These are phyloP conservation scores for Drosophila tristis DNA, from an alignment of 1,140 invertebrate genomes.

Conservation along the genomic window DNA sequence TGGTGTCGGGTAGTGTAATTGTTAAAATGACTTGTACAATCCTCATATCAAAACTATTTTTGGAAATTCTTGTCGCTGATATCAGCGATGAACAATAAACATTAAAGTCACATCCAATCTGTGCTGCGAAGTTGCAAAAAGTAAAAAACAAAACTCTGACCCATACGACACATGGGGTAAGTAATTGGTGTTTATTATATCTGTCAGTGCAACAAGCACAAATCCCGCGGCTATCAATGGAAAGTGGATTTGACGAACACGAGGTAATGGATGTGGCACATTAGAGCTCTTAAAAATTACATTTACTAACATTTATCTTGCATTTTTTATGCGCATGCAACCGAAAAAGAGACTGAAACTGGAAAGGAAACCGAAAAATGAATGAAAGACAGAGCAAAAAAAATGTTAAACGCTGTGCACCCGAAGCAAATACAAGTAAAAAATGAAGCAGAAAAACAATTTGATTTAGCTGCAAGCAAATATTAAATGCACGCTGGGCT, in stretches of 20 bases:
- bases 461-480: conserved; percentile 74
- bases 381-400: conserved; percentile 1
- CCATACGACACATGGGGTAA: too few species aligned
- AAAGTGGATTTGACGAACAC: neutral
- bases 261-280: conserved; percentile 48
- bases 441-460: conserved; percentile 67
- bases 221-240: too few species aligned
- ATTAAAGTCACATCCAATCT: too few species aligned
- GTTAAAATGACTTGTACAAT: too few species aligned
- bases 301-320: conserved; percentile 68
- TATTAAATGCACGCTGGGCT: conserved; percentile 61
- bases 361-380: conserved; percentile 1
- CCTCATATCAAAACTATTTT: too few species aligned
- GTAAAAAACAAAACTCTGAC: too few species aligned
- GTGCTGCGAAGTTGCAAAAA: too few species aligned
- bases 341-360: neutral
- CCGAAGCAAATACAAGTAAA: conserved; percentile 10
- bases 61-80: too few species aligned
- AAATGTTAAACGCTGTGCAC: conserved; percentile 5
- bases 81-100: too few species aligned
- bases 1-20: too few species aligned
- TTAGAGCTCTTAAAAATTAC: conserved; percentile 70
- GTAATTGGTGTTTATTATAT: too few species aligned
- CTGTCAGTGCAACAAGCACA: too few species aligned
- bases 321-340: conserved; percentile 47